Evolutionary conservation across 23 tunicate genomes (phyloP).

Genomic region (Halocynthia roretzi): DNA sequence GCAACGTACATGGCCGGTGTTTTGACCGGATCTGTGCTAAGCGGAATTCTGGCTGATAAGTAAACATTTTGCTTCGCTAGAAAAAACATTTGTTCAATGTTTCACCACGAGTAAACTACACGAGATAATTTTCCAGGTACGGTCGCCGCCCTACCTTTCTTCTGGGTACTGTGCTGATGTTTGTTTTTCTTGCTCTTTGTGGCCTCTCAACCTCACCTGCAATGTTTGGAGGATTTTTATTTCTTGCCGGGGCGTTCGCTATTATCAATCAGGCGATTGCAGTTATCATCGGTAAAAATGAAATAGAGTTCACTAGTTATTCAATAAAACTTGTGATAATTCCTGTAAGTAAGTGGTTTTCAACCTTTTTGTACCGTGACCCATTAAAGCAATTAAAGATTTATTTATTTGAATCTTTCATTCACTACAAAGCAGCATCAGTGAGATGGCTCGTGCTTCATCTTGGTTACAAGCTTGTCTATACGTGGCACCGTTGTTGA

Average conservation of each 20-base stretch:
- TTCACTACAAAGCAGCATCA: too few species aligned
- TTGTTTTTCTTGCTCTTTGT: slow-evolving; percentile 38
- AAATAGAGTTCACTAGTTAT: not conserved
- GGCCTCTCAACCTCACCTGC: slow-evolving; percentile 40
- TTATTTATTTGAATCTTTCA: too few species aligned
- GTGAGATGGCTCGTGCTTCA: too few species aligned
- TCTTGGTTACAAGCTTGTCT: too few species aligned
- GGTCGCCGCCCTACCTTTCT: slow-evolving; percentile 50
- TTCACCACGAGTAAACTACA: not conserved
- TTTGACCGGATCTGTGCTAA: slow-evolving; percentile 8
- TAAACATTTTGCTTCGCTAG: not conserved
- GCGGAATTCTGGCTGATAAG: slow-evolving; percentile 16
- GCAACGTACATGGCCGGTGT: slow-evolving; percentile 18
- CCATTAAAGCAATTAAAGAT: too few species aligned
- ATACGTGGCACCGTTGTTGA: too few species aligned
- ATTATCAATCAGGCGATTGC: slow-evolving; percentile 46
- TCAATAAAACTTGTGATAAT: too few species aligned
- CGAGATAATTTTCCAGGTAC: slow-evolving; percentile 10
- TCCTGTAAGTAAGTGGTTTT: too few species aligned
- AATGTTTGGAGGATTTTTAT: slow-evolving; percentile 21
- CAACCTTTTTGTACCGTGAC: too few species aligned
- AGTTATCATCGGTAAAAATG: slow-evolving; percentile 32
- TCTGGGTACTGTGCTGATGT: slow-evolving; percentile 43
- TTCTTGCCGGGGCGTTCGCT: slow-evolving; percentile 30
- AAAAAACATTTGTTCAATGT: too few species aligned